Evolutionary conservation across 2,113 vertebrate genomes (phyloP).

Genomic region (Rhinolophus sinicus): DNA sequence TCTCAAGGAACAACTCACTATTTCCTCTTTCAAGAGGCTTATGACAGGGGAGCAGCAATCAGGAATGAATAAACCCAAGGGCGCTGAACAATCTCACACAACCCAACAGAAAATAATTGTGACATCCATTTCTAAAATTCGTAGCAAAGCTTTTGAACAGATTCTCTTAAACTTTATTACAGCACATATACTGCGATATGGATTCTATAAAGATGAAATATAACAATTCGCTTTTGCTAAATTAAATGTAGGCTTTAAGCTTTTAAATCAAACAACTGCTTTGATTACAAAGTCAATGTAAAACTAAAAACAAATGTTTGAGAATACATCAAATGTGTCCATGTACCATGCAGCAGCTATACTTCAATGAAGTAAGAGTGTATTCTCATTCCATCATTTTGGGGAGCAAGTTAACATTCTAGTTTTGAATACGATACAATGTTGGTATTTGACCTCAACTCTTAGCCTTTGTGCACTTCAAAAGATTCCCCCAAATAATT

Average conservation of each 20-base stretch:
- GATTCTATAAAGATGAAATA: slow-evolving; percentile 63
- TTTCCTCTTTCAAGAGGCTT: slow-evolving; percentile 55
- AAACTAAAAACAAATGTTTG: slow-evolving; percentile 26
- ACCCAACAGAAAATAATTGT: slow-evolving; percentile 49
- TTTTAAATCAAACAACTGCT: slow-evolving; percentile 44
- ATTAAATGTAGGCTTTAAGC: slow-evolving; percentile 54
- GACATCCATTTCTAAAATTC: slow-evolving; percentile 39
- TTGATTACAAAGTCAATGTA: slow-evolving; percentile 45
- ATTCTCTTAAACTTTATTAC: slow-evolving; percentile 52
- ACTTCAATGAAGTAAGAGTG: not conserved
- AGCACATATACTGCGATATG: not conserved
- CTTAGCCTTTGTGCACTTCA: not conserved
- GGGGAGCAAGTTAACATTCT: not conserved
- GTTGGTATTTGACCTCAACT: not conserved
- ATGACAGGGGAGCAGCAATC: slow-evolving; percentile 32
- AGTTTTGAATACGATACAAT: not conserved
- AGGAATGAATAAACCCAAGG: slow-evolving; percentile 44
- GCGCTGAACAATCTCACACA: not conserved
- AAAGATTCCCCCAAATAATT: not conserved
- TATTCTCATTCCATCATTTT: not conserved
- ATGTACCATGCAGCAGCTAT: not conserved
- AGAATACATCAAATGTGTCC: not conserved
- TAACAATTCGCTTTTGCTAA: slow-evolving; percentile 11
- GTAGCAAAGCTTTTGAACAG: slow-evolving; percentile 38
- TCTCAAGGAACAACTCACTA: slow-evolving; percentile 36